Evolutionary conservation across 2,888 invertebrate species (phyloP), one percentile per base, ranked within the genome.

Genomic region (Anaspis maculata): DNA sequence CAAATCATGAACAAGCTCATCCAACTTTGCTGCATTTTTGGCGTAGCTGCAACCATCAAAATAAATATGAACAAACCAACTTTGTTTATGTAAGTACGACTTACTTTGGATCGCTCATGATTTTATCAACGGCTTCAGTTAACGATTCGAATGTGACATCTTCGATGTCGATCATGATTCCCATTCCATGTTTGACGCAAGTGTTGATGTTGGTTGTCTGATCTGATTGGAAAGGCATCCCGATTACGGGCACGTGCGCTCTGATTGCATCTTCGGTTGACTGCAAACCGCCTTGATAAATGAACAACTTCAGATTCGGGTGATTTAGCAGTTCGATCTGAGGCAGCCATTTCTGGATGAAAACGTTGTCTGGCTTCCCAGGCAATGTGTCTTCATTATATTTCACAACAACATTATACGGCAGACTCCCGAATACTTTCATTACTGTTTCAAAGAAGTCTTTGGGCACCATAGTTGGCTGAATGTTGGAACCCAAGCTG

Each of bases 371-470:
- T 0, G 63, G 57, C 34, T 56, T 48, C 15, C 46, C 49, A 3
- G 48, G 45, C 15, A 61, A 26, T 13, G 45, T 25, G 11, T 61
- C 60, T 1, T 48, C 49, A n/a, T 69, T 68, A 48, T 57, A 66
- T 51, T 68, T 69, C 66, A 67, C 68, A 2, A 70, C 36, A 11
- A 69, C 53, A 30, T 58, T 59, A 38, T 67, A 66, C 2, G 65
- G 62, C 9, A 69, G 36, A 39, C 11, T 59, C 40, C 3, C 54
- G 28, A n/a, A 51, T 54, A 5, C 57, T 41, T 15, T n/a, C n/a
- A n/a, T n/a, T n/a, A n/a, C n/a, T n/a, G n/a, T n/a, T n/a, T n/a
- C n/a, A n/a, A n/a, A n/a, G n/a, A n/a, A n/a, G n/a, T n/a, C n/a
- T n/a, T n/a, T n/a, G n/a, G n/a, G n/a, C n/a, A n/a, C n/a, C n/a